phyloP scores from a whole-genome alignment of 2,888 invertebrate genomes.

The Leptopilina myrica region DNA sequence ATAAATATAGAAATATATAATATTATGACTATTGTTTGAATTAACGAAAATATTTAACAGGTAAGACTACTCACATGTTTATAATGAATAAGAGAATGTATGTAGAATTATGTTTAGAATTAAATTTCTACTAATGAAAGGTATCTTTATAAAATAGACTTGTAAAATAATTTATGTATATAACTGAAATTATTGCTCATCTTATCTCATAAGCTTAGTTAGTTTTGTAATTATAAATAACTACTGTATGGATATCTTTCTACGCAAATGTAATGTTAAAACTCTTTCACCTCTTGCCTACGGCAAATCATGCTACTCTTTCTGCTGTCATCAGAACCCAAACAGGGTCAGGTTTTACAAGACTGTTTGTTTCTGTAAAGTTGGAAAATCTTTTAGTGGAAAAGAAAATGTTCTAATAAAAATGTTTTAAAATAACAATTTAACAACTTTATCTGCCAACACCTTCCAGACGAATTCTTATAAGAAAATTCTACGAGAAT shows the following conservation, averaged over 20 bases:
- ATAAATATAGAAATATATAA: no score
- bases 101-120: constrained; percentile 42
- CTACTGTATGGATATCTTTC: constrained; percentile 56
- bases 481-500: no score
- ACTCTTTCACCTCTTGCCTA: constrained; percentile 36
- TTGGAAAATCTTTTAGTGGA: constrained; percentile 39
- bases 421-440: constrained; percentile 21
- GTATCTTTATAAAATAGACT: constrained; percentile 70
- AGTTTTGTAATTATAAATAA: constrained; percentile 73
- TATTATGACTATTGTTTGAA: neutral
- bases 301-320: constrained; percentile 36
- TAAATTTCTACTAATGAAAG: constrained; percentile 55
- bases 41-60: constrained; percentile 4
- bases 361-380: constrained; percentile 40
- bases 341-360: constrained; percentile 32
- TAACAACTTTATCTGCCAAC: neutral
- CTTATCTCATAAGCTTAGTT: constrained; percentile 75
- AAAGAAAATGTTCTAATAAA: constrained; percentile 38
- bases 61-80: constrained; percentile 8
- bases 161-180: constrained; percentile 76
- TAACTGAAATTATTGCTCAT: constrained; percentile 76
- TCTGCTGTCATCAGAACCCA: constrained; percentile 21
- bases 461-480: no score
- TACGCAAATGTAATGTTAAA: constrained; percentile 30
- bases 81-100: constrained; percentile 16